phyloP scores from a whole-genome alignment of 92 coral and sea anemone species.

The Parazoanthus swiftii region DNA sequence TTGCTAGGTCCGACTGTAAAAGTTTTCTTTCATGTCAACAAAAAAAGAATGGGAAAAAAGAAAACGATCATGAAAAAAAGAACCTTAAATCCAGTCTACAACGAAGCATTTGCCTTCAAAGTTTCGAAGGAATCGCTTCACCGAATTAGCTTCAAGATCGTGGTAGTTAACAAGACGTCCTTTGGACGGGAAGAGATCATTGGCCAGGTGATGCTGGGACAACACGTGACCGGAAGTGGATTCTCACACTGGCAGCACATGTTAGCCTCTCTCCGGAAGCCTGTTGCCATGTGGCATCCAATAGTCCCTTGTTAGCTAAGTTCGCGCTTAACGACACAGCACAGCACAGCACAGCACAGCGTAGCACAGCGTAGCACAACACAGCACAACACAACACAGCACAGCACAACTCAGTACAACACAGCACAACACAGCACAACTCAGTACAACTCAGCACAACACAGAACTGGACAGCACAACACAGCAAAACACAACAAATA shows the following conservation, averaged over 20 bases:
- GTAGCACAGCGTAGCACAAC: background rate
- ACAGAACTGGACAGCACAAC: no score
- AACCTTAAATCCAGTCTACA: slow-evolving; percentile 92
- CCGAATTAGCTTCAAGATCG: slow-evolving; percentile 74
- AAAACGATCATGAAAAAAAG: slow-evolving; percentile 93
- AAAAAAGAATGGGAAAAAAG: slow-evolving; percentile 84
- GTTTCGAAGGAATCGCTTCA: slow-evolving; percentile 89
- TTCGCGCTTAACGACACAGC: background rate
- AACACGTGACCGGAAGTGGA: slow-evolving; percentile 87
- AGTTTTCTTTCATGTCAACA: slow-evolving; percentile 83
- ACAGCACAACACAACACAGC: no score
- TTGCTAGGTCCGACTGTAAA: slow-evolving; percentile 81
- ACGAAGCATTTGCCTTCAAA: slow-evolving; percentile 97
- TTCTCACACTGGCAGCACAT: slow-evolving; percentile 97
- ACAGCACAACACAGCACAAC: no score
- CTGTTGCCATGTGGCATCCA: slow-evolving; percentile 99
- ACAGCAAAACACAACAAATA: no score
- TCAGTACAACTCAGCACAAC: no score
- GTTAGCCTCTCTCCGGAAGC: slow-evolving; percentile 86
- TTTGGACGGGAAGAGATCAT: slow-evolving; percentile 90
- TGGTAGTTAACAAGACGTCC: slow-evolving; percentile 88
- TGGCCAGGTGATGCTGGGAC: slow-evolving; percentile 90
- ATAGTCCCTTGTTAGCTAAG: slow-evolving; percentile 57
- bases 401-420: no score
- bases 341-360: background rate